These are phyloP conservation scores for Alosa alosa DNA, from an alignment of 2,113 vertebrate genomes.

Conservation along the genomic window DNA sequence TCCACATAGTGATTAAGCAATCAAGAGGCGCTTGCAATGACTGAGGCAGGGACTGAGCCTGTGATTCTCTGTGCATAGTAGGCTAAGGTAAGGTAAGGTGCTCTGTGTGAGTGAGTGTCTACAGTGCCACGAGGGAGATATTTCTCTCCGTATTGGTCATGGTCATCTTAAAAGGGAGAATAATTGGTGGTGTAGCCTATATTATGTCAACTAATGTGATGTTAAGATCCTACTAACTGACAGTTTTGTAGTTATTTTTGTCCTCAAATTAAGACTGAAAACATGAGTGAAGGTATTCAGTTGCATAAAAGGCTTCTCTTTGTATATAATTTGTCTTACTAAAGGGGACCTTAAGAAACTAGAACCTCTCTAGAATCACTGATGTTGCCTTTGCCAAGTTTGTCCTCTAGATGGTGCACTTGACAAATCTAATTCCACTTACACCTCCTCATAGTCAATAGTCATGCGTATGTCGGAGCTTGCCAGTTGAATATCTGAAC, in stretches of 20 bases:
- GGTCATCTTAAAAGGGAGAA: too few species aligned
- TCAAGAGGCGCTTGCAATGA: too few species aligned
- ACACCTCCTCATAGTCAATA: background rate
- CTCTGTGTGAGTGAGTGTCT: too few species aligned
- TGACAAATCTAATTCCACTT: background rate
- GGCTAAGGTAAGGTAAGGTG: too few species aligned
- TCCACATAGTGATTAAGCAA: too few species aligned
- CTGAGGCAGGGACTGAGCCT: too few species aligned
- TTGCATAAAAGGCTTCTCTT: background rate
- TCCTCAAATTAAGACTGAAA: too few species aligned
- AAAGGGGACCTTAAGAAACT: background rate
- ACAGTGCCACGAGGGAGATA: too few species aligned
- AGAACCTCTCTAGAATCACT: background rate
- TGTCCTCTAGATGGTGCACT: slow-evolving; percentile 44
- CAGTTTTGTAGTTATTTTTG: background rate
- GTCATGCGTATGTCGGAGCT: background rate
- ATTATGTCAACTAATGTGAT: background rate
- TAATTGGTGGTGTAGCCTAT: too few species aligned
- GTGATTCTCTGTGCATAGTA: too few species aligned
- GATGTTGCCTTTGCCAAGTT: background rate
- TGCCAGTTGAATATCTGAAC: background rate
- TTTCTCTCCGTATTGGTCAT: too few species aligned
- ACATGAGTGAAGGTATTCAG: background rate
- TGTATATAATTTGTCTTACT: background rate
- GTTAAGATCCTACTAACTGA: too few species aligned